Evolutionary conservation across 2,113 vertebrate genomes (phyloP).

Genomic region (Dryoscopus gambensis): DNA sequence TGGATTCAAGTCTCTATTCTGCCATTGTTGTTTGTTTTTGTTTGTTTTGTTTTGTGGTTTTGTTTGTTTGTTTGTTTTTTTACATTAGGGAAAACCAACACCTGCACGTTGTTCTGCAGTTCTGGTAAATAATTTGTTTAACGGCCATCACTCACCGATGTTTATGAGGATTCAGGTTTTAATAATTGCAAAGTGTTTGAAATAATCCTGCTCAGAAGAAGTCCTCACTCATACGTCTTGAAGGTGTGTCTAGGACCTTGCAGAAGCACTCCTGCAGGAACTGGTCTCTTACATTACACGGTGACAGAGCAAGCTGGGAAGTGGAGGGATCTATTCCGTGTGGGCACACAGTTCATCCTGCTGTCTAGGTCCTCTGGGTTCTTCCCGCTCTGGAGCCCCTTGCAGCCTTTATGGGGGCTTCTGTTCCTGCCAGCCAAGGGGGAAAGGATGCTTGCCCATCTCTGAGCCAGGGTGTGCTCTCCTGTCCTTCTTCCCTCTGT

Average conservation of each 20-base stretch:
- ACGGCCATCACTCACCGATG: neutral
- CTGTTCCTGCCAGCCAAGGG: neutral
- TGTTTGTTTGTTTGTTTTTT: neutral
- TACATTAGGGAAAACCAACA: neutral
- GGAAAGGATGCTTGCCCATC: fast-evolving
- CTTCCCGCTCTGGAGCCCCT: neutral
- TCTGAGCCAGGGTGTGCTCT: neutral
- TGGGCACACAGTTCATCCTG: neutral
- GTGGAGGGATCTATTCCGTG: neutral
- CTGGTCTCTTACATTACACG: neutral
- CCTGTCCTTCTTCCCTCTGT: neutral
- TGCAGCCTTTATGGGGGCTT: neutral
- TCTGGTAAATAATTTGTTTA: neutral
- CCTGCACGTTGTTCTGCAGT: neutral
- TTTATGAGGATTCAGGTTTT: neutral
- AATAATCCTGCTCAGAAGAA: neutral
- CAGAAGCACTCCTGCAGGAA: neutral
- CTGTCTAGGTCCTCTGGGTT: neutral
- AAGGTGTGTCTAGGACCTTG: neutral
- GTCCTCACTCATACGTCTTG: neutral
- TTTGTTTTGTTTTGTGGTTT: neutral
- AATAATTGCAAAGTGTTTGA: neutral
- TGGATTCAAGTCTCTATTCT: neutral
- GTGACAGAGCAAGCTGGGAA: neutral
- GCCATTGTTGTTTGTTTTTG: neutral